These are phyloP conservation scores for Hemiprocne comata DNA, from an alignment of 2,113 vertebrate species.

Conservation along the genomic window DNA sequence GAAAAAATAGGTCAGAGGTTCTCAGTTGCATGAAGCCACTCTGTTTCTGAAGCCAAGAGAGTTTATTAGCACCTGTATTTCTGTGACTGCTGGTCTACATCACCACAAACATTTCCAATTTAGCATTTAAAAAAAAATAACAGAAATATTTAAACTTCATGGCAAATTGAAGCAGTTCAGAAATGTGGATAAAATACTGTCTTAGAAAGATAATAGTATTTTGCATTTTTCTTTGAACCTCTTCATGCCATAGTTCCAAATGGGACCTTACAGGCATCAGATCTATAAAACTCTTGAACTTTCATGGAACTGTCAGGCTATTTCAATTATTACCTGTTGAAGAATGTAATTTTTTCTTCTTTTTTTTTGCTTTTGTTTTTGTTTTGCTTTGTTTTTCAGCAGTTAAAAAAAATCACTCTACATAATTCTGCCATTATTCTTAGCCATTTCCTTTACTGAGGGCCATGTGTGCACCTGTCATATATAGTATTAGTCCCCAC, in stretches of 20 bases:
- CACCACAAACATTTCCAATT: not conserved
- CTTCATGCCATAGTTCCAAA: not conserved
- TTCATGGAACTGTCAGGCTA: not conserved
- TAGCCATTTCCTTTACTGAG: not conserved
- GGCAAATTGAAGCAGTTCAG: constrained; percentile 22
- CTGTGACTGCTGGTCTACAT: not conserved
- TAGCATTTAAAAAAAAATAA: constrained; percentile 4
- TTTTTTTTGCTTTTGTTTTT: not conserved
- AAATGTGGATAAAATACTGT: constrained; percentile 2
- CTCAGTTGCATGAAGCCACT: not conserved
- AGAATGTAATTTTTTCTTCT: not conserved
- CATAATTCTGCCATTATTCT: not conserved
- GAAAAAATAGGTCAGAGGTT: constrained; percentile 1
- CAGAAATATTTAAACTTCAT: constrained; percentile 8
- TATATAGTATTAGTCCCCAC: not conserved
- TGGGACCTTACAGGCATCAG: not conserved
- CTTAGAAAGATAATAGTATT: not conserved
- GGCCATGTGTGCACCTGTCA: not conserved
- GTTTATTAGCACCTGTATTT: not conserved
- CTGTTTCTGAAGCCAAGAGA: not conserved
- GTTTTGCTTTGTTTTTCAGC: not conserved
- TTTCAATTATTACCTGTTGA: not conserved
- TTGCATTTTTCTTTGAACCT: not conserved
- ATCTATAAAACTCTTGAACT: accelerated
- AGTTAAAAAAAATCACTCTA: not conserved